A percentile compares a stretch with the other conserved stretches of the same genome.
Evolutionary conservation across 2,797 vertebrate genomes (phyloP).

Genomic region (Schizopygopsis pylzovi): DNA sequence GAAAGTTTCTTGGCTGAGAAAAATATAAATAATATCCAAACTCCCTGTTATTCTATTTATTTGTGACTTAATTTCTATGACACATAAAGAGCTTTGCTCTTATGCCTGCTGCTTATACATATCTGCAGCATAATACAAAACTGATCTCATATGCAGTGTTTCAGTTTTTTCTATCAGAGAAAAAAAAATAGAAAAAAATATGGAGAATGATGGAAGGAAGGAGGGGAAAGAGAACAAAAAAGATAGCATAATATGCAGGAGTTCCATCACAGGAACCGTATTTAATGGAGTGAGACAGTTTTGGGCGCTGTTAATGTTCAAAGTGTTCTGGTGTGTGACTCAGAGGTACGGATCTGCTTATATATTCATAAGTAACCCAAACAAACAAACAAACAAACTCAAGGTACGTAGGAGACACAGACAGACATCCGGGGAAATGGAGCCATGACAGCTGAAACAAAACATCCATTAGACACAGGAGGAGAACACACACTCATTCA

Average conservation of each 20-base stretch:
- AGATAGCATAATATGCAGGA: background rate
- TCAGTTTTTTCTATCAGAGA: conserved; percentile 43
- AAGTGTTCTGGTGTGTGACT: conserved; percentile 63
- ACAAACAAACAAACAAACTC: conserved; percentile 62
- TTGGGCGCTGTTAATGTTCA: conserved; percentile 69
- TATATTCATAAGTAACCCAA: conserved; percentile 70
- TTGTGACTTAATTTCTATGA: background rate
- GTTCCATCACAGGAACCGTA: conserved; percentile 68
- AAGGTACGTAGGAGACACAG: conserved; percentile 58
- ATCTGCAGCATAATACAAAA: conserved; percentile 28
- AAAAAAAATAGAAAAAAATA: background rate
- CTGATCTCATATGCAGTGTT: conserved; percentile 42
- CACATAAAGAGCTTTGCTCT: conserved; percentile 2
- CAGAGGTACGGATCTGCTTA: conserved; percentile 70
- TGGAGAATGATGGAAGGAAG: background rate
- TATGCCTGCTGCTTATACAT: background rate
- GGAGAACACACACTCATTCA: conserved; percentile 38
- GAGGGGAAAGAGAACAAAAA: background rate
- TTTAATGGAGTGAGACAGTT: conserved; percentile 75
- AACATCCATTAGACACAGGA: conserved; percentile 51
- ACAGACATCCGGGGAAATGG: conserved; percentile 58
- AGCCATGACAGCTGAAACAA: conserved; percentile 52
- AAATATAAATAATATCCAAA: background rate
- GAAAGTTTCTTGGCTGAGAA: background rate
- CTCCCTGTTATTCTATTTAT: background rate